A percentile compares a stretch with the other conserved stretches of the same genome.
Evolutionary conservation across 2,888 invertebrate genomes (phyloP).

Genomic region (Agriopis marginaria): DNA sequence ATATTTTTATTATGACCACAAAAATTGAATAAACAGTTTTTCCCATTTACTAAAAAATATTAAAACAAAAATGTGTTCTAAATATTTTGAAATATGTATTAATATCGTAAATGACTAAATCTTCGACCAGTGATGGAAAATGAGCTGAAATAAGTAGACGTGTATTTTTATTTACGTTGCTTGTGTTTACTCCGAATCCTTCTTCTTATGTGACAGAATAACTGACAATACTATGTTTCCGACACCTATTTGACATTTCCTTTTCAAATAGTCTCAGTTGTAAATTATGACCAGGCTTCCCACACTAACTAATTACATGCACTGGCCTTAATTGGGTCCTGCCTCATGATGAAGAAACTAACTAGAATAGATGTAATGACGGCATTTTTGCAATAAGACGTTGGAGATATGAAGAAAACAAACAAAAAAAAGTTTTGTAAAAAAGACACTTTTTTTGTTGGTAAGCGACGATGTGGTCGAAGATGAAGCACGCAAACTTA

Average conservation of each 20-base stretch:
- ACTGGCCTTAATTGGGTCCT: not conserved
- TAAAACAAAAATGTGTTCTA: too few species aligned
- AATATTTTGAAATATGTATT: too few species aligned
- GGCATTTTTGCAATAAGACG: not conserved
- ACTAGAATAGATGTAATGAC: not conserved
- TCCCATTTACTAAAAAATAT: too few species aligned
- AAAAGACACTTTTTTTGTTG: too few species aligned
- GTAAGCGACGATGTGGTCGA: too few species aligned
- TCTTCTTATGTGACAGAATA: not conserved
- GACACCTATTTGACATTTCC: constrained; percentile 2
- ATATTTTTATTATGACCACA: too few species aligned
- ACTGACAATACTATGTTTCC: not conserved
- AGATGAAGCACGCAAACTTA: too few species aligned
- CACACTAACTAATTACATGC: constrained; percentile 3
- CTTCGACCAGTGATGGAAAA: too few species aligned
- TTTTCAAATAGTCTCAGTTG: constrained; percentile 7
- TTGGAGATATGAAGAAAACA: too few species aligned
- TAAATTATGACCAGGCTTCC: not conserved
- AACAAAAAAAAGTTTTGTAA: too few species aligned
- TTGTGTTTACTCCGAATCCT: not conserved
- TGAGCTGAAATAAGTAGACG: not conserved
- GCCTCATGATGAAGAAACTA: constrained; percentile 1
- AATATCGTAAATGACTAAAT: too few species aligned
- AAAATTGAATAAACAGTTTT: too few species aligned
- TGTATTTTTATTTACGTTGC: not conserved